A percentile compares a stretch with the other conserved stretches of the same genome.
Evolutionary conservation across 2,113 vertebrate genomes (phyloP).

Genomic region (Archocentrus centrarchus): DNA sequence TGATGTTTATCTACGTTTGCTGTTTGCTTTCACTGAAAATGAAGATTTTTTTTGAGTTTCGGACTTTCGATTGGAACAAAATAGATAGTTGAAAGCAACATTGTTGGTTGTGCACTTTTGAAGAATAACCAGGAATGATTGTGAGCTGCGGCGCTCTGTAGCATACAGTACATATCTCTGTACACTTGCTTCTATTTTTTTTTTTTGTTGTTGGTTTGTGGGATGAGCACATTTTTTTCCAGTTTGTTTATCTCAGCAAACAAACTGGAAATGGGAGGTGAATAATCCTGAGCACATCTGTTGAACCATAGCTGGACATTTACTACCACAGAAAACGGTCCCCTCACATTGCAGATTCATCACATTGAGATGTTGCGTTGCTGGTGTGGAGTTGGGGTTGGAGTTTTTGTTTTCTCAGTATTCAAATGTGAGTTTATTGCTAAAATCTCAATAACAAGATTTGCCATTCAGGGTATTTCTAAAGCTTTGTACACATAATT

Average conservation of each 20-base stretch:
- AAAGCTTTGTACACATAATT: slow-evolving; percentile 53
- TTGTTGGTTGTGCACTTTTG: not conserved
- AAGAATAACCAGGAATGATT: not conserved
- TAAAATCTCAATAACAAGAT: not conserved
- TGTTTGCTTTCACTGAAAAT: not conserved
- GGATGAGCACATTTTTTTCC: not conserved
- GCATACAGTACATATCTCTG: not conserved
- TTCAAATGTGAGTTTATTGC: not conserved
- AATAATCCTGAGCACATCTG: not conserved
- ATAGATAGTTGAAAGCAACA: not conserved
- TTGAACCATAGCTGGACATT: not conserved
- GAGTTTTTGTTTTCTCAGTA: slow-evolving; percentile 8
- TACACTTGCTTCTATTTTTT: not conserved
- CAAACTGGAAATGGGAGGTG: not conserved
- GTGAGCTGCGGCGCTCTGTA: not conserved
- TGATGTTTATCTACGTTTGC: not conserved
- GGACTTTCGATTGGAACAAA: not conserved
- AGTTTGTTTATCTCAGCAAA: too few species aligned
- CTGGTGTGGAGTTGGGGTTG: not conserved
- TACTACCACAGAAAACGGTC: not conserved
- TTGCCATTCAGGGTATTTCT: slow-evolving; percentile 61
- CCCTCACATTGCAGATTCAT: not conserved
- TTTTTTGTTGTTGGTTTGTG: too few species aligned
- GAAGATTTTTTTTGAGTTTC: not conserved
- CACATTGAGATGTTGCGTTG: not conserved